Conservation (phyloP, 2,113 vertebrate species). For the Macrotis lagotis region DNA sequence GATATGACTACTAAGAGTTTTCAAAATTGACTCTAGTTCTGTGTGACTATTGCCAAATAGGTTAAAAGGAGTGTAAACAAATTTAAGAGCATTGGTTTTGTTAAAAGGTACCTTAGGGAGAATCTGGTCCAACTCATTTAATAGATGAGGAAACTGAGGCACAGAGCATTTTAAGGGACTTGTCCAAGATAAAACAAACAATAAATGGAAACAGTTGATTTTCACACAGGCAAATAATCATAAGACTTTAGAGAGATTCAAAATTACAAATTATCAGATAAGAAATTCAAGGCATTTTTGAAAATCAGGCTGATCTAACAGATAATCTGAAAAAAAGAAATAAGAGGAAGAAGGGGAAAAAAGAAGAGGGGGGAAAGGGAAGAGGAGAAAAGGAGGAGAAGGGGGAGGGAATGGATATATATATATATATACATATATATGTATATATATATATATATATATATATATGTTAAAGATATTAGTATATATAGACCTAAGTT, state of each 20-base stretch:
- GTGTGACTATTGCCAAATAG: constrained; percentile 39
- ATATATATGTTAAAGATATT: not conserved
- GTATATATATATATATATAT: not conserved
- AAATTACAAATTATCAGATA: constrained; percentile 35
- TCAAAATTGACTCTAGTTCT: constrained; percentile 72
- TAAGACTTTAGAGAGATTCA: constrained; percentile 55
- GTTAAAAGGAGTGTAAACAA: constrained; percentile 69
- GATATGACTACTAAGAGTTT: constrained; percentile 68
- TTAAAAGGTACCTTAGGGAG: not conserved
- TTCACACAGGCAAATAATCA: constrained; percentile 66
- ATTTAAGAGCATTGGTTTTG: not conserved
- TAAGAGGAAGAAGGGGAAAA: not conserved
- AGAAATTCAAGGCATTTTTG: not conserved
- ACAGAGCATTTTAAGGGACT: not conserved
- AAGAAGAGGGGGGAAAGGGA: not conserved
- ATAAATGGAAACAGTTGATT: constrained; percentile 20
- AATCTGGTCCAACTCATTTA: not conserved
- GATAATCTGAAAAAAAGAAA: not conserved
- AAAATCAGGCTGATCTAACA: not conserved
- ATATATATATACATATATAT: too few species aligned
- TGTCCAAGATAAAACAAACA: not conserved
- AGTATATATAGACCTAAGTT: not conserved
- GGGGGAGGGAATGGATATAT: not conserved
- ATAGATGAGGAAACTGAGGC: not conserved
- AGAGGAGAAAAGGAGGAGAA: not conserved